Evolutionary conservation across 2,888 invertebrate species (phyloP).

Genomic region (Girardia tigrina): DNA sequence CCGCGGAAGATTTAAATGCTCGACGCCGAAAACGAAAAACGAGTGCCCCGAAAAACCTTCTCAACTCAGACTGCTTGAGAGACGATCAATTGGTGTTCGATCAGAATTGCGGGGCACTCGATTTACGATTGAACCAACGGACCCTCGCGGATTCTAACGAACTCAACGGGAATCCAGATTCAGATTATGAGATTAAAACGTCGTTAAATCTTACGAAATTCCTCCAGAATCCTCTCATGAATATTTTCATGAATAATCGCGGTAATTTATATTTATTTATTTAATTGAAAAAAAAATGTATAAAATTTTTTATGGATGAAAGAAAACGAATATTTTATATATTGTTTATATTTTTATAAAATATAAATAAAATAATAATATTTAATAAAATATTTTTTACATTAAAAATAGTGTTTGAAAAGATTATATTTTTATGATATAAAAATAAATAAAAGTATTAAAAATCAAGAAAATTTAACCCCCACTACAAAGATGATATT

Average conservation of each 20-base stretch:
- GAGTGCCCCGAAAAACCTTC: background rate
- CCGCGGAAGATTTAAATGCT: background rate
- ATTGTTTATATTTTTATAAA: too few species aligned
- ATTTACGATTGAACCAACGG: background rate
- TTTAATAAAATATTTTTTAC: too few species aligned
- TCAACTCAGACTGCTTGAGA: background rate
- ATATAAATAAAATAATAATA: too few species aligned
- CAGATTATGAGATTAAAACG: constrained; percentile 7
- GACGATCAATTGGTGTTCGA: background rate
- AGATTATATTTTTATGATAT: too few species aligned
- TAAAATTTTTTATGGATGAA: too few species aligned
- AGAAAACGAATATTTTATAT: too few species aligned
- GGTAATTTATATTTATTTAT: background rate
- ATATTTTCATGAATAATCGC: constrained; percentile 11
- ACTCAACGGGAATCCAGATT: background rate
- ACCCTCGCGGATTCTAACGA: background rate
- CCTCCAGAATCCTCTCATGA: background rate
- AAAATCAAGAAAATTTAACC: background rate
- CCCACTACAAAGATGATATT: constrained; percentile 7
- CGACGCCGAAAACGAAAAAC: constrained; percentile 11
- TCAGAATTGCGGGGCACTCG: background rate
- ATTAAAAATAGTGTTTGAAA: too few species aligned
- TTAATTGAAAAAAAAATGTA: background rate
- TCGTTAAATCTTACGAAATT: background rate
- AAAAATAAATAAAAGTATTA: background rate